Evolutionary conservation across 1,140 invertebrate species (phyloP).

Genomic region (Saccostrea glomerata): DNA sequence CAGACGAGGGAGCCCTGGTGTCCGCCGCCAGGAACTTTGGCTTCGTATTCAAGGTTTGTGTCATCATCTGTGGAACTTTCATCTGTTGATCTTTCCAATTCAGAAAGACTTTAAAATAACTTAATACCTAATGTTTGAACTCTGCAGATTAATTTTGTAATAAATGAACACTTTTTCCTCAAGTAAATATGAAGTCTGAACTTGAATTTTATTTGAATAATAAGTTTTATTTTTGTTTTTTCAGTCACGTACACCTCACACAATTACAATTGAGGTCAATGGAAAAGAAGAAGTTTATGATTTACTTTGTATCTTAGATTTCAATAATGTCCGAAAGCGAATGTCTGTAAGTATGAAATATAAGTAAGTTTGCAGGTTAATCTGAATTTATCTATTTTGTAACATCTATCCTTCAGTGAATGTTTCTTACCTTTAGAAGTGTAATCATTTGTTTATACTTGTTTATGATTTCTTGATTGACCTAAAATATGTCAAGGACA

Average conservation of each 20-base stretch:
- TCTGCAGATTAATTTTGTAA: too few species aligned
- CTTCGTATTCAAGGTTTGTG: conserved; percentile 94
- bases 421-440: not conserved
- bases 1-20: conserved; percentile 97
- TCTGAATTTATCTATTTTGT: not conserved
- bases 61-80: not conserved
- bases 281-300: conserved; percentile 89
- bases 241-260: conserved; percentile 79
- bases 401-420: not conserved
- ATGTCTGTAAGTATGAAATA: conserved; percentile 89
- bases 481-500: not conserved
- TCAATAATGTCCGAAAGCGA: conserved; percentile 98
- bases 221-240: conserved; percentile 48
- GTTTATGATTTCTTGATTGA: not conserved
- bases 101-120: too few species aligned
- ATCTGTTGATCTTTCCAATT: too few species aligned
- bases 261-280: conserved; percentile 79
- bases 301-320: conserved; percentile 97
- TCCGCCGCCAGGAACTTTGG: conserved; percentile 97
- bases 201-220: too few species aligned
- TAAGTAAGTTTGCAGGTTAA: not conserved
- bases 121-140: too few species aligned
- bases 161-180: too few species aligned
- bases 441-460: not conserved
- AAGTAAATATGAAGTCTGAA: too few species aligned